phyloP scores from a whole-genome alignment of 2,113 vertebrate species.

The Phalacrocorax brasilianus region DNA sequence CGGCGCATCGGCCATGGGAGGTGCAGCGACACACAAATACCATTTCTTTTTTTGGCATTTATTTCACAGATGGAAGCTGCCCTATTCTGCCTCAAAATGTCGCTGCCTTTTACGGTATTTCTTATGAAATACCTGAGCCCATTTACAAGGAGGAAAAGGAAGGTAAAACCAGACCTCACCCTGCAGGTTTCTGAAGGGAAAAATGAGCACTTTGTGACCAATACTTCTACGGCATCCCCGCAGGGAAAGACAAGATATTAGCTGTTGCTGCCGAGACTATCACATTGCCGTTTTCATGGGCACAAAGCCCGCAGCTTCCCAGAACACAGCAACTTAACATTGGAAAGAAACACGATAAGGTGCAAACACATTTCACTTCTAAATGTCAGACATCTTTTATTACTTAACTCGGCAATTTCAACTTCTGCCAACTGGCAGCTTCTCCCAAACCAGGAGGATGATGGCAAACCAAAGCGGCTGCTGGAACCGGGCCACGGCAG shows the following conservation, averaged over 20 bases:
- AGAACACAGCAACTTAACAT: neutral
- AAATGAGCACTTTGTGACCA: neutral
- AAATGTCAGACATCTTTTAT: constrained; percentile 55
- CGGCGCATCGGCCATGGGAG: accelerated
- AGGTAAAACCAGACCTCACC: neutral
- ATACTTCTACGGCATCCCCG: neutral
- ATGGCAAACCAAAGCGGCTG: neutral
- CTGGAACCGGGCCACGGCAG: neutral
- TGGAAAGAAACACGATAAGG: constrained; percentile 52
- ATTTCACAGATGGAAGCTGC: neutral
- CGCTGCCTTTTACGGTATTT: accelerated
- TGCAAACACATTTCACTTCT: constrained; percentile 63
- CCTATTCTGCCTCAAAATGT: neutral
- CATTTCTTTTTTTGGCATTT: neutral
- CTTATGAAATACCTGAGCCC: neutral
- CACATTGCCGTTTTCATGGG: neutral
- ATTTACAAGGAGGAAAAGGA: neutral
- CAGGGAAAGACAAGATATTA: neutral
- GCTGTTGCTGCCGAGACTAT: neutral
- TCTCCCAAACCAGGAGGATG: neutral
- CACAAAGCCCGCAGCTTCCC: constrained; percentile 12
- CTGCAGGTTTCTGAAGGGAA: neutral
- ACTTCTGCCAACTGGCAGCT: constrained; percentile 43
- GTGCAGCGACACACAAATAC: neutral
- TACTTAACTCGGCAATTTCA: constrained; percentile 17